Conservation (phyloP, 2,797 vertebrate genomes). For the Cyclura pinguis region DNA sequence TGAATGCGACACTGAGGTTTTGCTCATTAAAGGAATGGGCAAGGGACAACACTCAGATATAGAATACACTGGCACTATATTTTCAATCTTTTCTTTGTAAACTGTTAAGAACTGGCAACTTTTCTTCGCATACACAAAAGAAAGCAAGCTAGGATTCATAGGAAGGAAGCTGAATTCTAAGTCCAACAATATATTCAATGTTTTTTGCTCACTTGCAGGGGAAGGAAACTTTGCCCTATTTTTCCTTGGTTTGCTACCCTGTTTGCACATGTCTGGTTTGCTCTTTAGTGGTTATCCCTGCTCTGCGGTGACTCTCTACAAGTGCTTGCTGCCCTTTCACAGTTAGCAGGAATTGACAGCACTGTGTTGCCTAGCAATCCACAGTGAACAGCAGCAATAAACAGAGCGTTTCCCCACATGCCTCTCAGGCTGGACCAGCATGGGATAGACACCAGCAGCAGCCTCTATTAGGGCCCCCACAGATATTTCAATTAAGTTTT, state of each 20-base stretch:
- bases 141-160: background rate
- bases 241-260: background rate
- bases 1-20: background rate
- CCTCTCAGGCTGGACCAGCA: slow-evolving; percentile 17
- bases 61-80: background rate
- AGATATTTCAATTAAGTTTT: slow-evolving; percentile 38
- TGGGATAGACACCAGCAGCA: background rate
- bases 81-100: background rate
- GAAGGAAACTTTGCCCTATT: background rate
- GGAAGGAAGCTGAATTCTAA: background rate
- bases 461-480: slow-evolving; percentile 21
- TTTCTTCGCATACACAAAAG: background rate
- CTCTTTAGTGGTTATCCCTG: slow-evolving; percentile 4
- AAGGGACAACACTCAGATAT: too few relatives aligned
- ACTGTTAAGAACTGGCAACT: too few relatives aligned
- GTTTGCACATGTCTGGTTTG: background rate
- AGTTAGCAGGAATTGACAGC: slow-evolving; percentile 30
- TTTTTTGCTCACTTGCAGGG: background rate
- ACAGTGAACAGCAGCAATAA: slow-evolving; percentile 11
- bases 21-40: background rate
- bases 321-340: slow-evolving; percentile 28
- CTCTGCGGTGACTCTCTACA: slow-evolving; percentile 25
- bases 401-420: background rate
- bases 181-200: too few relatives aligned
- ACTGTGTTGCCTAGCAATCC: slow-evolving; percentile 38